Evolutionary conservation across 2,888 invertebrate genomes (phyloP), one percentile per base, ranked within the genome.

Genomic region (Ryuthela nishihirai): DNA sequence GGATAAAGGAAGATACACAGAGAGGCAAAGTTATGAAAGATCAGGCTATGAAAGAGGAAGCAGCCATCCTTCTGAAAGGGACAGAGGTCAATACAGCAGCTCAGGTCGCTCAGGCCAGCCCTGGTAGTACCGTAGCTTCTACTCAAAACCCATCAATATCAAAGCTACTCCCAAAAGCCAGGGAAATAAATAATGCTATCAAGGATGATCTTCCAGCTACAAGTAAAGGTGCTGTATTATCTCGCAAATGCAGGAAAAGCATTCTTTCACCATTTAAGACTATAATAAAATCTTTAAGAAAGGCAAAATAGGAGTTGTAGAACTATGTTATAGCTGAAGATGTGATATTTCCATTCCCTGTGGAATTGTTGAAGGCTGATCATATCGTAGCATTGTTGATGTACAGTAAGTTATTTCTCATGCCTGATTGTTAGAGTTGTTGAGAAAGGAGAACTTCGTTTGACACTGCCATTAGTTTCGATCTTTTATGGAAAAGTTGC

Each of bases 121-220:
- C 24, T 59, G 59, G 59, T 59, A 59, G 53, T 45, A 34, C 26
- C 26, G 17, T 18, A 29, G 12, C 24, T 29, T 35, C 21, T 23
- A 40, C 32, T 18, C 29, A n/a, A 34, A 23, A 17, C 25, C 21
- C 29, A 26, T n/a, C 9, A 38, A 25, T 21, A 23, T 12, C 35
- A 34, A 15, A 21, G 29, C 32, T 24, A 34, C 36, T 18, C 45
- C 17, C n/a, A 20, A 56, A 46, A 41, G 46, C 50, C 50, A 45
- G 45, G 45, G 41, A 50, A 56, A 45, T 41, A 45, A 50, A 41
- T 58, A 20, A 17, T 29, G 29, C 50, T 56, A 56, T 38, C 32
- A 25, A 53, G 43, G 42, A 26, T 44, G 59, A 48, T 59, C 53
- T 53, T 59, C 53, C 59, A 45, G 42, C 43, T 46, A 24, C n/a